Conservation (phyloP, 2,888 invertebrate genomes). For the Cephus rjabovi region DNA sequence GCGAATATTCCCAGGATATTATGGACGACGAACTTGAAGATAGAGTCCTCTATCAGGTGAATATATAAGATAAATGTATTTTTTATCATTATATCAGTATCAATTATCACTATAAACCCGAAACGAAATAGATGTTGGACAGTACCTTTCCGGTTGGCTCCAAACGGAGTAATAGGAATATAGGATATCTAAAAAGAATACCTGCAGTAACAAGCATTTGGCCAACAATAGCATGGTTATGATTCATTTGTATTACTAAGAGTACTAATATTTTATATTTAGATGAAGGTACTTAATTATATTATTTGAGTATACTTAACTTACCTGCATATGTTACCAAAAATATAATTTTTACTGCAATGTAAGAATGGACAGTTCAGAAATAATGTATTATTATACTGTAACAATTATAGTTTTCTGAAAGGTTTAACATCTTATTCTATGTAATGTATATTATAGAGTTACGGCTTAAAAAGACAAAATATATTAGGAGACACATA, state of each 20-base stretch:
- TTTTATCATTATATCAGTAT: not conserved
- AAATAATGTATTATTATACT: no score
- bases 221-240: not conserved
- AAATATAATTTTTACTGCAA: not conserved
- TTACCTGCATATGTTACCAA: not conserved
- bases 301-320: not conserved
- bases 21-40: constrained; percentile 96
- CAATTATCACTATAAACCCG: not conserved
- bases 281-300: not conserved
- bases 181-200: not conserved
- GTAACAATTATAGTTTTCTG: not conserved
- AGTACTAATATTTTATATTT: not conserved
- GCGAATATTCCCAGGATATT: constrained; percentile 35
- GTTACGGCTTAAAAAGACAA: not conserved
- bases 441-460: not conserved
- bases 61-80: not conserved
- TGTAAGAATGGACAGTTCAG: no score
- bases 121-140: not conserved
- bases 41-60: constrained; percentile 81
- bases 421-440: not conserved
- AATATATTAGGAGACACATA: no score
- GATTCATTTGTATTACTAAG: not conserved
- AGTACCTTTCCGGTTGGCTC: not conserved
- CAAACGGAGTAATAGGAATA: not conserved
- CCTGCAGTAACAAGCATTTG: not conserved